Evolutionary conservation across 2,113 vertebrate species (phyloP).

Genomic region (Poicephalus gulielmi): DNA sequence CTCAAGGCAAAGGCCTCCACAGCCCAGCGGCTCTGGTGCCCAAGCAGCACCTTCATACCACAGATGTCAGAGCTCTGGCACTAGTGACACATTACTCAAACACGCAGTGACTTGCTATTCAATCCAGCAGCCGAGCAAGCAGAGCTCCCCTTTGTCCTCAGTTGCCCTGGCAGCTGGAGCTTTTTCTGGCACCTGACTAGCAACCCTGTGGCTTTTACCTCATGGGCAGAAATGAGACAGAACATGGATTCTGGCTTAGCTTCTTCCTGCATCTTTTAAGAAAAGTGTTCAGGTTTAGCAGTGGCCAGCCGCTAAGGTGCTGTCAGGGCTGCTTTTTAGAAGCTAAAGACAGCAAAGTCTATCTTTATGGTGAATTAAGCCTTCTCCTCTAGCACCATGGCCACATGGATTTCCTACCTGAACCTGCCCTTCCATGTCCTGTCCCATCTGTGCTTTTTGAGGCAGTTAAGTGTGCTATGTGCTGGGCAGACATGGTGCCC

Average conservation of each 20-base stretch:
- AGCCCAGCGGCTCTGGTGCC: accelerated
- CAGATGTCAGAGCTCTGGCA: neutral
- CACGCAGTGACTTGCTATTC: neutral
- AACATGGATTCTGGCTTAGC: neutral
- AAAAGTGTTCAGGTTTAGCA: neutral
- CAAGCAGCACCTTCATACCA: neutral
- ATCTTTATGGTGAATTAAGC: neutral
- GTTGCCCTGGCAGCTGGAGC: conserved; percentile 8
- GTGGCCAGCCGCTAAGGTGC: neutral
- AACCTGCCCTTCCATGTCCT: neutral
- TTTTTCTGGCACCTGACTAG: conserved; percentile 20
- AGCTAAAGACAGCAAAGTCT: neutral
- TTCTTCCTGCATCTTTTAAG: neutral
- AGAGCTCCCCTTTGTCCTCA: conserved; percentile 15
- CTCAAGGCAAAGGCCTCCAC: neutral
- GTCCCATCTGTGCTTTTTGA: accelerated
- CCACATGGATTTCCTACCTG: neutral
- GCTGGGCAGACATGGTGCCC: neutral
- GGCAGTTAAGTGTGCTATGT: neutral
- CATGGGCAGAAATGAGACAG: neutral
- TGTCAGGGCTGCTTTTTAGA: neutral
- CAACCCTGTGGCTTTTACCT: conserved; percentile 6
- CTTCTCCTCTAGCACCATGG: neutral
- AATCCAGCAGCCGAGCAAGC: neutral
- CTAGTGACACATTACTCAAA: neutral